A percentile compares a stretch with the other conserved stretches of the same genome.
Conservation (phyloP, 2,888 invertebrate species). For the Cerastis rubricosa region DNA sequence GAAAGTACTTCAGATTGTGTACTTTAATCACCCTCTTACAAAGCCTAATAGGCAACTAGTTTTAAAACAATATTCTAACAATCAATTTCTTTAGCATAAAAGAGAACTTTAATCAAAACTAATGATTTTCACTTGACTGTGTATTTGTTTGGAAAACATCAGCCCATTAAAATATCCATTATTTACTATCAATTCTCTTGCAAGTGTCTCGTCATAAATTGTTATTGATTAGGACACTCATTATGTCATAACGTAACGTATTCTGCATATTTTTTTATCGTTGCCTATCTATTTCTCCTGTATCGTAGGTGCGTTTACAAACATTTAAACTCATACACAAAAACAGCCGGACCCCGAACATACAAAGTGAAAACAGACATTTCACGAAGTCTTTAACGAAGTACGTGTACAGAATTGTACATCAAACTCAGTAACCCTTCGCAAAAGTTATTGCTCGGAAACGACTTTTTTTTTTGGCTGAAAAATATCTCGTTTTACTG, state of each 20-base stretch:
- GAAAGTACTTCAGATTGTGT: background rate
- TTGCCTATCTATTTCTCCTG: too few species aligned
- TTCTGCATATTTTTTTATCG: too few species aligned
- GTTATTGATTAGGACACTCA: conserved; percentile 6
- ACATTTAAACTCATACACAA: too few species aligned
- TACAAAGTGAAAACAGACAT: too few species aligned
- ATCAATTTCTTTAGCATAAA: conserved; percentile 2
- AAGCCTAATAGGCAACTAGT: background rate
- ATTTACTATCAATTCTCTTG: background rate
- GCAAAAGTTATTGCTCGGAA: too few species aligned
- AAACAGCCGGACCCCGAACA: too few species aligned
- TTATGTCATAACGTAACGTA: background rate
- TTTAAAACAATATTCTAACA: background rate
- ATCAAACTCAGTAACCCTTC: too few species aligned
- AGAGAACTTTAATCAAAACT: background rate
- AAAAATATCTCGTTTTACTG: too few species aligned
- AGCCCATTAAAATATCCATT: background rate
- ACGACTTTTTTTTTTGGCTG: too few species aligned
- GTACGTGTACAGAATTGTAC: too few species aligned
- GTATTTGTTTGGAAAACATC: conserved; percentile 1
- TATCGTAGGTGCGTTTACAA: too few species aligned
- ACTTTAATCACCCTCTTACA: background rate
- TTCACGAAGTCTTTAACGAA: too few species aligned
- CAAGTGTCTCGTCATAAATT: background rate
- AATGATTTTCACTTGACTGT: background rate